Evolutionary conservation across 2,797 vertebrate genomes (phyloP), one percentile per base, ranked within the genome.

Genomic region (Vespertilio murinus): DNA sequence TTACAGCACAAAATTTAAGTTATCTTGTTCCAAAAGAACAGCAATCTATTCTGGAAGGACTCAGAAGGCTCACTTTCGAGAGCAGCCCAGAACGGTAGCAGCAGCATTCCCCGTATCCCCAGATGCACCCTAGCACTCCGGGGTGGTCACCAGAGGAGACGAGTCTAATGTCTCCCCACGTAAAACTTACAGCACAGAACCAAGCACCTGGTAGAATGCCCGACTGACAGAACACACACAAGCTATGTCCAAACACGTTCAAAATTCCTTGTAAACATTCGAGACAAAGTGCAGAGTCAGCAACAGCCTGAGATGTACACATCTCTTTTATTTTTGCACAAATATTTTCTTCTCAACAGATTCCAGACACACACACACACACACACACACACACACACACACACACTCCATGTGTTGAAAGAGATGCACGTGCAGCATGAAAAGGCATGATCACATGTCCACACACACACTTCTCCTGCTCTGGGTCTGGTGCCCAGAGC

Each of bases 181-280:
- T 18, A 77, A 92, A 93, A 96, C 81, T 52, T 70, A 59, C 45
- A 88, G 49, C 23, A 70, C 65, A 67, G 38, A 87, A 71, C 12
- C 47, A 22, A 80, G 38, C 0, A 28, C 45, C 83, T 64, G 40
- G 49, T 35, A 5, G 11, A 77, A 47, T 23, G 22, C 3, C 8
- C 40, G 35, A 64, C 52, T 45, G 87, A 90, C 35, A 64, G 69
- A 92, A 79, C 71, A 71, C 80, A 89, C 56, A 78, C 20, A 30
- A 73, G 80, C 89, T 71, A 89, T 28, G 59, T 84, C 87, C 67
- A 95, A 96, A 95, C 93, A 91, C 18, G n/a, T 88, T 71, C 47
- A 90, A 94, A 89, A 70, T 89, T 88, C 49, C 20, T 59, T 67
- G 69, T 88, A 95, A 95, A 96, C 59, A 89, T 30, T 65, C 18